Conservation (phyloP, 2,797 vertebrate genomes). For the Avahi laniger region DNA sequence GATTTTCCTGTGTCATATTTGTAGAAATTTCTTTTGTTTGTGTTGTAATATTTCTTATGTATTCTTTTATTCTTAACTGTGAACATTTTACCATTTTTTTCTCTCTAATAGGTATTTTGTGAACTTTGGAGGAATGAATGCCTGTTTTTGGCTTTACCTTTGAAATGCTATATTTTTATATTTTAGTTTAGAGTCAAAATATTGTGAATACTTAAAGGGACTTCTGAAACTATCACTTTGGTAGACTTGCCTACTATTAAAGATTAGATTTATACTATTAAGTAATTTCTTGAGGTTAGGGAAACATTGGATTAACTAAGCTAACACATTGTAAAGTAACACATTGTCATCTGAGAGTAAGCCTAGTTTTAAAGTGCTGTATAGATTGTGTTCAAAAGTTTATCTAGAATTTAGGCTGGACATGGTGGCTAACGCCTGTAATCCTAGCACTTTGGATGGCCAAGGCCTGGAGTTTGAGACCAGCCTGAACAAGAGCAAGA, state of each 20-base stretch:
- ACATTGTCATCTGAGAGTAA: not conserved
- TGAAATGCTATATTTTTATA: not conserved
- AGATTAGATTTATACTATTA: constrained; percentile 1
- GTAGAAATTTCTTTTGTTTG: constrained; percentile 12
- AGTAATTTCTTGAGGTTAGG: not conserved
- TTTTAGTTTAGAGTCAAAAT: constrained; percentile 18
- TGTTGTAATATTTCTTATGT: not conserved
- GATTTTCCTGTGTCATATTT: not conserved
- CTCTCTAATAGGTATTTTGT: not conserved
- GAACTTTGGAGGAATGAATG: not conserved
- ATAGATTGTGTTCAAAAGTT: not conserved
- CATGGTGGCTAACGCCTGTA: no score
- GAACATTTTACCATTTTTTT: not conserved
- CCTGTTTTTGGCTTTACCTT: constrained; percentile 33
- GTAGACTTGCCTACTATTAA: not conserved
- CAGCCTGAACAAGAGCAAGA: no score
- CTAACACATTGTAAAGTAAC: not conserved
- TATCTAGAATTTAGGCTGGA: no score
- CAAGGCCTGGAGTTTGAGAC: no score
- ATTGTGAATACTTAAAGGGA: not conserved
- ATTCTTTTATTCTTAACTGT: not conserved
- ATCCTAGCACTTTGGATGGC: no score
- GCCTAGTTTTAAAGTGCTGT: not conserved
- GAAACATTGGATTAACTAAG: not conserved
- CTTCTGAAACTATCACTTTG: constrained; percentile 28